Conservation (phyloP, 2,888 invertebrate species). For the Ptilodon capucinus region DNA sequence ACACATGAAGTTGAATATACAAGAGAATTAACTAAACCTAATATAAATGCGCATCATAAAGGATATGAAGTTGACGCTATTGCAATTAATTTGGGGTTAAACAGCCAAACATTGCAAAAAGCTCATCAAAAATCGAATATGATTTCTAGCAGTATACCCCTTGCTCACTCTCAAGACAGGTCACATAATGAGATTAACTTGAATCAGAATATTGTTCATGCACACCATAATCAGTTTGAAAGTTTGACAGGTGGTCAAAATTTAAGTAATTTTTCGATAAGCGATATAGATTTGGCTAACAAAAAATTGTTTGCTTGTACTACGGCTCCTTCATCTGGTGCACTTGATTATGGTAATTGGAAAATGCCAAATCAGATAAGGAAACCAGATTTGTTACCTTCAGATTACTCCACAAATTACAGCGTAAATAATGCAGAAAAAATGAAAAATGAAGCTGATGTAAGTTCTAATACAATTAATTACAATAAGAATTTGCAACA, state of each 20-base stretch:
- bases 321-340: conserved; percentile 47
- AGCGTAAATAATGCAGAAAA: conserved; percentile 56
- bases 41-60: conserved; percentile 53
- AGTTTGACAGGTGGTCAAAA: conserved; percentile 50
- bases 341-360: conserved; percentile 73
- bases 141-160: conserved; percentile 51
- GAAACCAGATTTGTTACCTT: conserved; percentile 63
- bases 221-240: conserved; percentile 71
- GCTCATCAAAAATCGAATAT: conserved; percentile 44
- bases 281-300: conserved; percentile 71
- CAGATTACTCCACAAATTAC: conserved; percentile 68
- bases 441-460: conserved; percentile 52
- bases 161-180: conserved; percentile 60
- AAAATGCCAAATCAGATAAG: conserved; percentile 63
- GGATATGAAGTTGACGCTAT: conserved; percentile 69
- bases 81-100: conserved; percentile 71
- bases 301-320: conserved; percentile 68
- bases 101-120: conserved; percentile 60
- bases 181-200: conserved; percentile 49
- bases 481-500: conserved; percentile 68
- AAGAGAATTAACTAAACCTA: conserved; percentile 50
- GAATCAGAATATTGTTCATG: conserved; percentile 60
- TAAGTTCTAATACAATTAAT: conserved; percentile 49
- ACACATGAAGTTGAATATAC: conserved; percentile 44
- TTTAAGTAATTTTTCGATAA: conserved; percentile 65